Conservation (phyloP, 2,888 invertebrate genomes). For the Lypha dubia region DNA sequence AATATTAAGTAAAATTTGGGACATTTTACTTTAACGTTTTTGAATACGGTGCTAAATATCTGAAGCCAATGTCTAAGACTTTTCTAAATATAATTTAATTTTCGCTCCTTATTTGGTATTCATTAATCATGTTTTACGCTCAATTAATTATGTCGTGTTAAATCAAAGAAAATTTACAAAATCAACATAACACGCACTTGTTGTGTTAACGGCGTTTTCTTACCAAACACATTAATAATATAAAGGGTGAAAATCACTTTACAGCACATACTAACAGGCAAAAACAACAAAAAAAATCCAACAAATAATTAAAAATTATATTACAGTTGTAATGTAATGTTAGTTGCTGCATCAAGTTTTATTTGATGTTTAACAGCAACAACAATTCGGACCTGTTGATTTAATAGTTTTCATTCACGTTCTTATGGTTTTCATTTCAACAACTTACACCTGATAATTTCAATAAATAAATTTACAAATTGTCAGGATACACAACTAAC, state of each 20-base stretch:
- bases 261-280: not conserved
- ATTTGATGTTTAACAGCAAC: slow-evolving; percentile 27
- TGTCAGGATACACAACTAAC: not conserved
- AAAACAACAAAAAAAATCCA: slow-evolving; percentile 3
- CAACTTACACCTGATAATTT: slow-evolving; percentile 27
- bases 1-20: no score
- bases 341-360: slow-evolving; percentile 37
- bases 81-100: no score
- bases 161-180: not conserved
- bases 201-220: not conserved
- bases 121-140: no score
- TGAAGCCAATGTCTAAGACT: no score
- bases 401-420: slow-evolving; percentile 3
- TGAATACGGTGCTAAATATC: no score
- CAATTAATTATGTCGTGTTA: not conserved
- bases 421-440: not conserved
- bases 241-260: not conserved
- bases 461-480: not conserved
- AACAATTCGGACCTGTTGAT: slow-evolving; percentile 54
- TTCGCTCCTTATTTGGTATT: no score
- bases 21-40: no score
- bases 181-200: not conserved
- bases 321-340: slow-evolving; percentile 15
- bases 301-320: not conserved
- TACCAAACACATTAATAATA: not conserved